Evolutionary conservation across 2,797 vertebrate genomes (phyloP), one percentile per base, ranked within the genome.

Genomic region (Catostomus latipinnis): DNA sequence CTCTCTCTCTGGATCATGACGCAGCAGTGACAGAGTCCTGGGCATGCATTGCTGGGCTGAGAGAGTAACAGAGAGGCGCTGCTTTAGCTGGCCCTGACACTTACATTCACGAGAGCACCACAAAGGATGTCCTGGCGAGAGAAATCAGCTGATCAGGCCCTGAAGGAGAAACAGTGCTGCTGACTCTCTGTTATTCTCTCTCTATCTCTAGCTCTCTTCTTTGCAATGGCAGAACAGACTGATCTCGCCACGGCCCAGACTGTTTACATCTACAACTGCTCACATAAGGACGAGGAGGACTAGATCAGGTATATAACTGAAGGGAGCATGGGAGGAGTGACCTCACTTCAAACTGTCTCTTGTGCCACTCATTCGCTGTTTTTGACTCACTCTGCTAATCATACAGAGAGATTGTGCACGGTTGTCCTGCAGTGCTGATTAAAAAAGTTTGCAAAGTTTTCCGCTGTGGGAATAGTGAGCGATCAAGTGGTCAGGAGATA

Each of bases 1-100:
- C 85, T 92, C 88, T 90, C 86, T 90, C 87, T 52, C 50, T 89
- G 89, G 88, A 46, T 82, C 87, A 88, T 93, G 92, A 94, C 91
- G 91, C 90, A 88, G 87, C 84, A 78, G 63, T 8, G 5, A 71
- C 60, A 54, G 81, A 82, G 86, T 85, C 87, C 88, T 92, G 82
- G 85, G 88, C 81, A 90, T 72, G 88, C 85, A 86, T 86, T 88
- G 89, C 78, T 84, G 83, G 85, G 85, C 84, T 85, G 63, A 75
- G 80, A 86, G 77, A 82, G 83, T 83, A 90, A 76, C 84, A 84
- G 71, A 87, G 81, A 86, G 89, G 73, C 81, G 85, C 58, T 83
- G 82, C 72, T 74, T 77, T 65, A 75, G 70, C 86, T 81, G 73
- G 76, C 80, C 88, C 81, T 87, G 84, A 89, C 82, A 78, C 83